Conservation (phyloP, 2,888 invertebrate species). For the Nomada ruficornis region DNA sequence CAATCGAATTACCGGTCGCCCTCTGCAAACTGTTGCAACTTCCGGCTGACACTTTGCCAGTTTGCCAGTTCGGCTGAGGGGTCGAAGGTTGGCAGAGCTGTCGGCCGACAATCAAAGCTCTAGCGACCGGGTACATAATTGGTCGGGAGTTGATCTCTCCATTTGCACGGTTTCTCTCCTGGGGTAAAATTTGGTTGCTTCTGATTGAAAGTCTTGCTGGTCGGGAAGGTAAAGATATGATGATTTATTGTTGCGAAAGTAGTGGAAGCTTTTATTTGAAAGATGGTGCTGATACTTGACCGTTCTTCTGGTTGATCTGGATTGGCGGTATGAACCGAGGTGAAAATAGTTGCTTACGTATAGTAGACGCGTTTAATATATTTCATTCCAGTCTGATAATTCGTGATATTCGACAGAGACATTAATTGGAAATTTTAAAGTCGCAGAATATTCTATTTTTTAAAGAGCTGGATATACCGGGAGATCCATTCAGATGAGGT, state of each 20-base stretch:
- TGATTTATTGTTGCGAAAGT: background rate
- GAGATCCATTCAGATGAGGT: too few relatives aligned
- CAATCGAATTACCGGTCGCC: conserved; percentile 45
- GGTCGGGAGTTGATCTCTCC: background rate
- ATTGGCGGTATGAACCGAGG: too few relatives aligned
- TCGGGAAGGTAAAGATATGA: background rate
- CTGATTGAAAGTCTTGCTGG: background rate
- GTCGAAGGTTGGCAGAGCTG: background rate
- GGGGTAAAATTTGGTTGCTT: background rate
- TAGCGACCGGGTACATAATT: conserved; percentile 10
- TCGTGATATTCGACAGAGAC: too few relatives aligned
- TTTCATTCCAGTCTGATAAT: too few relatives aligned
- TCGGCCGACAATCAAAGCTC: conserved; percentile 1
- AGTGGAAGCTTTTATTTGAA: background rate
- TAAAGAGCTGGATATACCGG: background rate
- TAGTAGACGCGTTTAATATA: too few relatives aligned
- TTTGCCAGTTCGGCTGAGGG: background rate
- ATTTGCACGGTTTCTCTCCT: background rate
- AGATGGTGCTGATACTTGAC: too few relatives aligned
- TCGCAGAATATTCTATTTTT: too few relatives aligned
- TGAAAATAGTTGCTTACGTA: too few relatives aligned
- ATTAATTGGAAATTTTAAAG: too few relatives aligned
- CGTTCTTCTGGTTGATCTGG: too few relatives aligned
- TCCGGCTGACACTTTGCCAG: conserved; percentile 3
- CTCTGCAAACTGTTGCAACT: conserved; percentile 48